Base-by-base conservation (phyloP, 2,797 vertebrate species). In the Apogon talboti region DNA sequence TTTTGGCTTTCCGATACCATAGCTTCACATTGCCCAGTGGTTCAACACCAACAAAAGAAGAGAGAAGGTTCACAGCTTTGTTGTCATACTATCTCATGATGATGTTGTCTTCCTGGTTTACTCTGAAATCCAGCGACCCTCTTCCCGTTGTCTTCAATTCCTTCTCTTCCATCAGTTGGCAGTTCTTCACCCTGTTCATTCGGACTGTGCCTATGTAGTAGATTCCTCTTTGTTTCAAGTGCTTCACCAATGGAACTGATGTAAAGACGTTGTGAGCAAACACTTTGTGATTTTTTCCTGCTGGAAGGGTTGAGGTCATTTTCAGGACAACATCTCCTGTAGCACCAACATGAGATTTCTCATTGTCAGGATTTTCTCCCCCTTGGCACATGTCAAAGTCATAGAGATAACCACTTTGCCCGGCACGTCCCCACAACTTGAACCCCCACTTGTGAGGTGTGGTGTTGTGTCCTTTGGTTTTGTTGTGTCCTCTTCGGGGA, bases 51-150 rank as follows among this genome's bases (percentile, higher is more conserved):
- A 73, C 50, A 63, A 62, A 80, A 46, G 70, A 75, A 35, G 43
- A 78, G 1, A 4, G 0, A 1, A 59, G 62, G 61, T 82, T 75
- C n/a, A 82, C 76, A 15, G 47, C 38, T 70, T 82, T 84, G 65
- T 76, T 77, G 53, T 78, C 71, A 43, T 7, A 69, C 66, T 76
- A 79, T n/a, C 60, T 72, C 14, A 79, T 47, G 38, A 58, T 73
- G 13, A 72, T 74, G 16, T 0, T 50, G 44, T 60, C 33, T 4
- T 73, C 9, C 14, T 74, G 73, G 1, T 73, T 78, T 2, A 81
- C 69, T 69, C 46, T 73, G 11, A 56, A 73, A 21, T 82, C 74
- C 24, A 45, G 0, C 3, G 66, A 66, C 48, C 68, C 53, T 78
- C 54, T 71, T 74, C 63, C 72, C 0, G 45, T 59, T 46, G 40